Evolutionary conservation across 2,888 invertebrate species (phyloP).

Genomic region (Octodonta nipae): DNA sequence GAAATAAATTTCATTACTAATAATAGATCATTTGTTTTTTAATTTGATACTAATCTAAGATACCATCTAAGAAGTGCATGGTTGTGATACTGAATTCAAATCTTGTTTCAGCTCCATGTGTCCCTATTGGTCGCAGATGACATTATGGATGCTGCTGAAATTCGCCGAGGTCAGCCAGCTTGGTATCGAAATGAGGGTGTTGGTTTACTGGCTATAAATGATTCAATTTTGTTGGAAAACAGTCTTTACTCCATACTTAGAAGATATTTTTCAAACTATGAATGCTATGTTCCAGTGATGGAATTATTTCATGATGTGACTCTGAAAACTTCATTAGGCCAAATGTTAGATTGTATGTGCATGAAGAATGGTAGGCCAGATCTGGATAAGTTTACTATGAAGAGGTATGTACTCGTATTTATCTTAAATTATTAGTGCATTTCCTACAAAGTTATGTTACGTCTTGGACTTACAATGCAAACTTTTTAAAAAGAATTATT

Average conservation of each 20-base stretch:
- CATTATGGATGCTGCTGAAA: slow-evolving; percentile 74
- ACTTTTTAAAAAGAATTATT: no score
- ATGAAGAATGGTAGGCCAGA: slow-evolving; percentile 45
- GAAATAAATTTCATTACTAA: no score
- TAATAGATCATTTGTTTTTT: no score
- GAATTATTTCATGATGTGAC: slow-evolving; percentile 71
- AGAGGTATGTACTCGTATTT: slow-evolving; percentile 42
- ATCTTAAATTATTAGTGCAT: no score
- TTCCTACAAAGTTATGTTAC: no score
- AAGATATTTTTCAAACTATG: slow-evolving; percentile 59
- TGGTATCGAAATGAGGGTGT: slow-evolving; percentile 74
- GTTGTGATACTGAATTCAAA: no score
- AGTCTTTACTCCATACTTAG: slow-evolving; percentile 67
- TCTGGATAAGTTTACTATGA: slow-evolving; percentile 65
- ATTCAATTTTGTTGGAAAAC: slow-evolving; percentile 66
- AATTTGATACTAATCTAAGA: no score
- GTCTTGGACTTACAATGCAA: no score
- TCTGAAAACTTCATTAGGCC: slow-evolving; percentile 66
- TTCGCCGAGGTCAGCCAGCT: slow-evolving; percentile 75
- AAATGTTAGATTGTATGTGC: slow-evolving; percentile 65
- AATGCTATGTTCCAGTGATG: slow-evolving; percentile 63
- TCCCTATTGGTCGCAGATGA: slow-evolving; percentile 80
- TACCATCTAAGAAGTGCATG: no score
- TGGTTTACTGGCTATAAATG: slow-evolving; percentile 70
- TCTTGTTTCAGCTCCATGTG: slow-evolving; percentile 63